Conservation (phyloP, 2,797 vertebrate genomes). For the Rhyacichthys aspro region DNA sequence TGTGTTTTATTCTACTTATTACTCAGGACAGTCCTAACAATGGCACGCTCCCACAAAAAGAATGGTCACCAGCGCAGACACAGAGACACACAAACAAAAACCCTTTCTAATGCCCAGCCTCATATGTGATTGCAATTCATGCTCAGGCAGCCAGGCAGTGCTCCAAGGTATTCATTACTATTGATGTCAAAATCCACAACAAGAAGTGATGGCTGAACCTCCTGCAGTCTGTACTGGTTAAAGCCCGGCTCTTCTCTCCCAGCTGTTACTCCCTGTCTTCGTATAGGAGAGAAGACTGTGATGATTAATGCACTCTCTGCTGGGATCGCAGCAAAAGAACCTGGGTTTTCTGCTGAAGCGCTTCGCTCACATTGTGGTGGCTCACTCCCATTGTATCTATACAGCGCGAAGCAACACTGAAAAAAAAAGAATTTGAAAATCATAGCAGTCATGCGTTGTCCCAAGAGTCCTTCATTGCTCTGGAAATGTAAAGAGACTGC, state of each 20-base stretch:
- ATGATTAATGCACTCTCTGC: slow-evolving; percentile 76
- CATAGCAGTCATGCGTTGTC: slow-evolving; percentile 25
- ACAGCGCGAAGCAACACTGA: slow-evolving; percentile 17
- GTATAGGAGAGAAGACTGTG: slow-evolving; percentile 56
- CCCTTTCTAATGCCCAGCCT: slow-evolving; percentile 30
- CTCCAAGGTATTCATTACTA: slow-evolving; percentile 79
- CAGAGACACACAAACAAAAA: slow-evolving; percentile 51
- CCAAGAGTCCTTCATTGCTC: slow-evolving; percentile 32
- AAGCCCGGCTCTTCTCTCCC: slow-evolving; percentile 64
- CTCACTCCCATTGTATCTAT: slow-evolving; percentile 41
- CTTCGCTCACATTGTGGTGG: slow-evolving; percentile 46
- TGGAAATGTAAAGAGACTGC: slow-evolving; percentile 43
- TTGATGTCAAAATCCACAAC: slow-evolving; percentile 76
- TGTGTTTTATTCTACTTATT: slow-evolving; percentile 64
- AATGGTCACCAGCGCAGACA: slow-evolving; percentile 16
- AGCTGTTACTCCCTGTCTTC: slow-evolving; percentile 73
- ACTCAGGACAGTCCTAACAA: slow-evolving; percentile 49
- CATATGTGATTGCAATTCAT: slow-evolving; percentile 55
- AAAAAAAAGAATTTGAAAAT: slow-evolving; percentile 59
- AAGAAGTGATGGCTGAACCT: slow-evolving; percentile 76
- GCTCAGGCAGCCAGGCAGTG: slow-evolving; percentile 64
- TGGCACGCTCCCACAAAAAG: slow-evolving; percentile 32
- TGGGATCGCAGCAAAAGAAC: slow-evolving; percentile 54
- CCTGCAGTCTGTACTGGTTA: slow-evolving; percentile 77
- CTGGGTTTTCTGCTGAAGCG: slow-evolving; percentile 56